phyloP scores from a whole-genome alignment of 2,113 vertebrate species.

The Oryzias celebensis region DNA sequence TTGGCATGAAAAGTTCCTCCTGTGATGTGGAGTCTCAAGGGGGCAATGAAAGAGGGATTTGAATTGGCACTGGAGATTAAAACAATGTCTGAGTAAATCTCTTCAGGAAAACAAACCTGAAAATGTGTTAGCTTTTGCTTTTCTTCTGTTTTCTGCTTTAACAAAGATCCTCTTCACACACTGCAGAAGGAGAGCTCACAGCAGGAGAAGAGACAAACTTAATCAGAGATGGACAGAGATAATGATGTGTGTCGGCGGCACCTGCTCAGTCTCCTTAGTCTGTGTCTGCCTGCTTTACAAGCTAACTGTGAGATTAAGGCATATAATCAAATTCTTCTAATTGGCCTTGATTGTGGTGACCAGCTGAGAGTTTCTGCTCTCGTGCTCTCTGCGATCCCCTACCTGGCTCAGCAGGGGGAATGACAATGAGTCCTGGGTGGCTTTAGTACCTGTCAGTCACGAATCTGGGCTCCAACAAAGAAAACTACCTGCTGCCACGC shows the following conservation, averaged over 20 bases:
- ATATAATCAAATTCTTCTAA: conserved; percentile 62
- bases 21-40: conserved; percentile 4
- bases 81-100: conserved; percentile 15
- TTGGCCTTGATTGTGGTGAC: conserved; percentile 48
- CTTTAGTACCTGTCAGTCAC: conserved; percentile 37
- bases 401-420: conserved; percentile 16
- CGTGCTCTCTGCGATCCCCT: conserved; percentile 1
- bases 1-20: conserved; percentile 2
- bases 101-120: neutral
- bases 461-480: conserved; percentile 22
- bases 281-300: conserved; percentile 45
- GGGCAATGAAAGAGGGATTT: neutral
- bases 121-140: neutral
- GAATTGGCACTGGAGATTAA: neutral
- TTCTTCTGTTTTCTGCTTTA: neutral
- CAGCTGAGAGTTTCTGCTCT: conserved; percentile 22
- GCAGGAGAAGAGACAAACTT: conserved; percentile 34
- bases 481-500: conserved; percentile 18
- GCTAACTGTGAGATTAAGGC: conserved; percentile 61
- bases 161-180: neutral
- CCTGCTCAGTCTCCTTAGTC: conserved; percentile 51
- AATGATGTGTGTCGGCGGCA: conserved; percentile 48
- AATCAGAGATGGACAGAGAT: conserved; percentile 51
- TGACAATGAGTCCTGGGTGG: conserved; percentile 16
- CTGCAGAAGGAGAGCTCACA: conserved; percentile 7